Percentiles rank a stretch among this genome's conserved stretches.
These are phyloP conservation scores for Xiphias gladius DNA, from an alignment of 2,113 vertebrate species.

Conservation along the genomic window DNA sequence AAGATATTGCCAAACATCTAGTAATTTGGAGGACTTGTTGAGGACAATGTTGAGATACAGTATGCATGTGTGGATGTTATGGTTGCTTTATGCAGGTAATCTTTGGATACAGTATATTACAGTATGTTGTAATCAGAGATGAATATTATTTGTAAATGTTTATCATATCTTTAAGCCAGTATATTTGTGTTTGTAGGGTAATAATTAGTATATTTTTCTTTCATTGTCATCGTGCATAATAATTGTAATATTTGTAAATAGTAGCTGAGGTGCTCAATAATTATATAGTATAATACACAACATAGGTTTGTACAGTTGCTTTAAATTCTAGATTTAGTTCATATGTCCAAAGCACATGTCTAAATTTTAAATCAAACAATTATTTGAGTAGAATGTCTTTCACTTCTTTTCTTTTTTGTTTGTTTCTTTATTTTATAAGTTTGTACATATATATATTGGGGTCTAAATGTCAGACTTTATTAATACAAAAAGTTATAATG, in stretches of 20 bases:
- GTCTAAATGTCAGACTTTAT: too few species aligned
- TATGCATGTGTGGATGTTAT: constrained; percentile 69
- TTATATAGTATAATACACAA: background rate
- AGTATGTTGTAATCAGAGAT: background rate
- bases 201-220: background rate
- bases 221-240: background rate
- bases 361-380: background rate
- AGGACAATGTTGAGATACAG: constrained; percentile 72
- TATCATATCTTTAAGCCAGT: background rate
- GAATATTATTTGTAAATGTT: background rate
- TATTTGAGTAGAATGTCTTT: background rate
- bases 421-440: background rate
- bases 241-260: constrained; percentile 11
- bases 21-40: constrained; percentile 23
- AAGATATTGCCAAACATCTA: constrained; percentile 31
- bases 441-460: background rate
- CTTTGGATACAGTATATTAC: background rate
- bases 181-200: background rate
- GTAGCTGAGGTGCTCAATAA: background rate
- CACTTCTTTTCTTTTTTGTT: background rate
- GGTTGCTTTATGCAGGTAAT: constrained; percentile 81
- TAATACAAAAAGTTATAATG: background rate
- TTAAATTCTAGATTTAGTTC: background rate
- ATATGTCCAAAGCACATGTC: background rate
- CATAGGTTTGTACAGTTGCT: background rate